Percentiles rank a stretch among this genome's conserved stretches.
Evolutionary conservation across 2,113 vertebrate species (phyloP).

Genomic region (Lepus americanus): DNA sequence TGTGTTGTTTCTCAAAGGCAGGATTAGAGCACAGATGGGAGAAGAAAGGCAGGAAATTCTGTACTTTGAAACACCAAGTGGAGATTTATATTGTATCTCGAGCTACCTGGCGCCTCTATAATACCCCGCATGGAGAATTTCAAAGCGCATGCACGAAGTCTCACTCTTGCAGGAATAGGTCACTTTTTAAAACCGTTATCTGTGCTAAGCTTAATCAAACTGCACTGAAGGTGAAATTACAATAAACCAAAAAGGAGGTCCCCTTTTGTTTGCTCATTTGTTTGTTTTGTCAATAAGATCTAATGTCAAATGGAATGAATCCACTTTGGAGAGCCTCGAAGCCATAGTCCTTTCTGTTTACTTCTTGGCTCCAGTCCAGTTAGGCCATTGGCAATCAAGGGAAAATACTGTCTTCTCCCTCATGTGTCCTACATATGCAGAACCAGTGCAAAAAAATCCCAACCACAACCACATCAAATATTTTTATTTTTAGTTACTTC

Average conservation of each 20-base stretch:
- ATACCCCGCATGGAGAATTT: constrained; percentile 39
- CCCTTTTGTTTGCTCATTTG: not conserved
- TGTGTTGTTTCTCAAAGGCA: constrained; percentile 62
- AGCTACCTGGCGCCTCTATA: constrained; percentile 13
- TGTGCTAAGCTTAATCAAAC: constrained; percentile 14
- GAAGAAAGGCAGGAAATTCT: constrained; percentile 68
- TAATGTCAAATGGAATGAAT: not conserved
- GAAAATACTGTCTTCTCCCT: constrained; percentile 53
- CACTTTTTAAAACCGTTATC: not conserved
- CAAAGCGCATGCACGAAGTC: not conserved
- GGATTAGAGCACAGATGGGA: constrained; percentile 70
- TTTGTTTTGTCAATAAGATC: constrained; percentile 63
- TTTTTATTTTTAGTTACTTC: constrained; percentile 66
- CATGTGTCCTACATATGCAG: not conserved
- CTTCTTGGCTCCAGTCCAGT: constrained; percentile 4
- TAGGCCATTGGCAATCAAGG: constrained; percentile 43
- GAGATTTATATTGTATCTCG: constrained; percentile 65
- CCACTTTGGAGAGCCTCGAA: not conserved
- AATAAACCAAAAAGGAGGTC: not conserved
- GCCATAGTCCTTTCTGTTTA: not conserved
- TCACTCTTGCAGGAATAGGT: not conserved
- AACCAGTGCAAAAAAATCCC: not conserved
- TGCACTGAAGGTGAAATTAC: not conserved
- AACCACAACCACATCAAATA: constrained; percentile 72
- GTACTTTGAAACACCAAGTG: constrained; percentile 31